Evolutionary conservation across 2,888 invertebrate species (phyloP).

Genomic region (Epinotia demarniana): DNA sequence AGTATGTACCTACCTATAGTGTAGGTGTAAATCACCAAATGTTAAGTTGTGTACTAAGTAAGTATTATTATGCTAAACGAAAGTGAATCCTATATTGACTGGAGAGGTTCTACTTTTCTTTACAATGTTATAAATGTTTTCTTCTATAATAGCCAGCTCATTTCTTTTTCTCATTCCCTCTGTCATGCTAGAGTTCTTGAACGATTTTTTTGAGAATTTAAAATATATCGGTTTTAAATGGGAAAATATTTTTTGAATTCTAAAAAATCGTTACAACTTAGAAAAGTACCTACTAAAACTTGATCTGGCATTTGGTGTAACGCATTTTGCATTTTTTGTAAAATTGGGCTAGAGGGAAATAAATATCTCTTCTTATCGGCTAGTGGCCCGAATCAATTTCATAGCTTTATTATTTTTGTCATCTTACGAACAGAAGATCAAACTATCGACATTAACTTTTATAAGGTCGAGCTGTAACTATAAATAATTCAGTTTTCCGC

Average conservation of each 20-base stretch:
- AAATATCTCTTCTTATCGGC: background rate
- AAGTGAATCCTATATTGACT: background rate
- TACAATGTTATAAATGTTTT: background rate
- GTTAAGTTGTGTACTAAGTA: background rate
- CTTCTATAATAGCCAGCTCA: background rate
- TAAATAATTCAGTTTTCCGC: slow-evolving; percentile 39
- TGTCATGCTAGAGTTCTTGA: background rate
- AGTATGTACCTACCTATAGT: background rate
- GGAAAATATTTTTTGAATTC: no score
- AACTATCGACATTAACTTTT: background rate
- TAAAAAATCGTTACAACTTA: no score
- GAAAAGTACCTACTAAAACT: no score
- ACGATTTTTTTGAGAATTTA: background rate
- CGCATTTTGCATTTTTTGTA: no score
- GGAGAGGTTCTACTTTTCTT: background rate
- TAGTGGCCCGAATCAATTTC: background rate
- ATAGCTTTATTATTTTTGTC: background rate
- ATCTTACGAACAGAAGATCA: background rate
- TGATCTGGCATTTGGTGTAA: no score
- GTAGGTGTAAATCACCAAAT: background rate
- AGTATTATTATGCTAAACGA: background rate
- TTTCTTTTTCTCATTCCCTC: background rate
- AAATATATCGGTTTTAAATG: no score
- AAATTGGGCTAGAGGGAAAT: background rate
- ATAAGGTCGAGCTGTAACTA: slow-evolving; percentile 1